These are phyloP conservation scores for Listronotus oregonensis DNA, from an alignment of 1,140 invertebrate species.

Conservation along the genomic window DNA sequence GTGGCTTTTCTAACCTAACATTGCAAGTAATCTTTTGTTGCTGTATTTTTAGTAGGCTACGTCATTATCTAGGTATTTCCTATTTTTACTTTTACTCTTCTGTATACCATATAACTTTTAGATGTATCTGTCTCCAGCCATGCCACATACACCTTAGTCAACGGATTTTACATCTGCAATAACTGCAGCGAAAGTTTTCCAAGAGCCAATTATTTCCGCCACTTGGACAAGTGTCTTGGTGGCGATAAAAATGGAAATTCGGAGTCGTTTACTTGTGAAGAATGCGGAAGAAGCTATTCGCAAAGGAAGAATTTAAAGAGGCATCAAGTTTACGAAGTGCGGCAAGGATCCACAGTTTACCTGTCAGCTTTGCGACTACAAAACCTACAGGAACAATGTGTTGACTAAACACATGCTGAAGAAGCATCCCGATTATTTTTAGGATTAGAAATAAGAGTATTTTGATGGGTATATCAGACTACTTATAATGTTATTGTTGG, in stretches of 20 bases:
- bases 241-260: not conserved
- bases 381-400: slow-evolving; percentile 1
- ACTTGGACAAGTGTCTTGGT: not conserved
- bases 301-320: slow-evolving; percentile 61
- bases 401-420: not conserved
- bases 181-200: too few species aligned
- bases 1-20: too few species aligned
- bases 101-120: not conserved
- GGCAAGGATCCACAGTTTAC: slow-evolving; percentile 60
- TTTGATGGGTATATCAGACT: too few species aligned
- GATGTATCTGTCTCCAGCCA: not conserved
- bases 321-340: slow-evolving; percentile 68
- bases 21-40: too few species aligned
- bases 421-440: not conserved
- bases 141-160: too few species aligned
- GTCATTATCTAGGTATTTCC: too few species aligned
- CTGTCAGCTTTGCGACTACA: slow-evolving; percentile 56
- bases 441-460: too few species aligned
- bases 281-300: slow-evolving; percentile 64
- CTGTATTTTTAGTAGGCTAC: too few species aligned
- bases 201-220: too few species aligned
- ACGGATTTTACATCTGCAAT: too few species aligned
- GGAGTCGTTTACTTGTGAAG: slow-evolving; percentile 54
- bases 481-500: too few species aligned
- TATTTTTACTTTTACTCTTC: too few species aligned